A percentile compares a stretch with the other conserved stretches of the same genome.
phyloP scores from a whole-genome alignment of 2,797 vertebrate species.

The Neomorphus geoffroyi region DNA sequence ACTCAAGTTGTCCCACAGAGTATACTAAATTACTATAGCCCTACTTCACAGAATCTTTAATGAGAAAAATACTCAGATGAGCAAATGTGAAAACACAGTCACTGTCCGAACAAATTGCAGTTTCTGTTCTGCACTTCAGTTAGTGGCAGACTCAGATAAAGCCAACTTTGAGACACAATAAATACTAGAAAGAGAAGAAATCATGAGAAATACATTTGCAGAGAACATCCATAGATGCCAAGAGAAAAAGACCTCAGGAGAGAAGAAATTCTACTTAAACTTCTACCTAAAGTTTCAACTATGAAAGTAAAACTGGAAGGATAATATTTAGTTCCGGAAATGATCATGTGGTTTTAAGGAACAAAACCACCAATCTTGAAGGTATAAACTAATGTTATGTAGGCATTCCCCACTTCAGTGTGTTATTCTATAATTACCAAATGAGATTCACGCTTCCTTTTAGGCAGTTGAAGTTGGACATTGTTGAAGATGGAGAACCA shows the following conservation, averaged over 20 bases:
- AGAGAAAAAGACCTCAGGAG: neutral
- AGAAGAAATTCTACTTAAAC: neutral
- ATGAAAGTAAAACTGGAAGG: neutral
- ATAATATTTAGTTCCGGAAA: neutral
- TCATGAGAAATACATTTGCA: neutral
- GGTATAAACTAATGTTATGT: neutral
- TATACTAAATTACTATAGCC: neutral
- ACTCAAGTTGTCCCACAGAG: neutral
- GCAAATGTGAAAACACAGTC: neutral
- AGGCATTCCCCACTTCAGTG: neutral
- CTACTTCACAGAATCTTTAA: neutral
- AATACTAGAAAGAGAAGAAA: neutral
- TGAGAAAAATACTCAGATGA: neutral
- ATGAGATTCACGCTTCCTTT: neutral
- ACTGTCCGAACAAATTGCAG: neutral
- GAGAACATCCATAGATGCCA: neutral
- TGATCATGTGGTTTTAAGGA: neutral
- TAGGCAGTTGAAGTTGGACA: neutral
- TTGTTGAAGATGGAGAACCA: neutral
- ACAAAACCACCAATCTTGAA: neutral
- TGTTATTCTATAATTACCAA: neutral
- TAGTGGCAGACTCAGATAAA: neutral
- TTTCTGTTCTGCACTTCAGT: neutral
- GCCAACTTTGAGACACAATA: neutral
- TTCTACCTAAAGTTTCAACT: neutral